Evolutionary conservation across 2,888 invertebrate genomes (phyloP).

Genomic region (Drosophila pullipes): DNA sequence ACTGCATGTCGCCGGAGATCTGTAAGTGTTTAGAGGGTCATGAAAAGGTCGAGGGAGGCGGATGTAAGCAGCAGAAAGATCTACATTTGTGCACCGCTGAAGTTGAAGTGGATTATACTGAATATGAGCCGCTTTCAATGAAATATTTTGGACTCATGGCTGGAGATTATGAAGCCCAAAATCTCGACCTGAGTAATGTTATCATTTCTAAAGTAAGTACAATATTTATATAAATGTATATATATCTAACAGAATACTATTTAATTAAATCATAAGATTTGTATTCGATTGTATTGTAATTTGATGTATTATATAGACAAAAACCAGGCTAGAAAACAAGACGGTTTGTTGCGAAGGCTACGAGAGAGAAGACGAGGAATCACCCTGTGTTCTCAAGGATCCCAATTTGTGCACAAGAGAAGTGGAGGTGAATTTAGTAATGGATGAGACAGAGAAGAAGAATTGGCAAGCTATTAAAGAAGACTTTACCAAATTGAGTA

Average conservation of each 20-base stretch:
- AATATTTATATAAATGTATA: too few relatives aligned
- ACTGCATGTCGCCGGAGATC: conserved; percentile 11
- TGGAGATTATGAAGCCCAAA: not conserved
- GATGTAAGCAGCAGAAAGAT: not conserved
- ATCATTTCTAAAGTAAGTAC: not conserved
- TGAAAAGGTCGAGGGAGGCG: not conserved
- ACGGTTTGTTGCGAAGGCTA: conserved; percentile 46
- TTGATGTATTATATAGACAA: not conserved
- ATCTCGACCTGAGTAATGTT: not conserved
- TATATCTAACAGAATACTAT: not conserved
- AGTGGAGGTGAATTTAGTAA: conserved; percentile 1
- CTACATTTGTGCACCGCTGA: conserved; percentile 12
- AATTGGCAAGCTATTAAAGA: not conserved
- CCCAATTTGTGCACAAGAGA: conserved; percentile 32
- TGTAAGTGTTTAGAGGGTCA: conserved; percentile 12
- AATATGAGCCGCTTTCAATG: too few relatives aligned
- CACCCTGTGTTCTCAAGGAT: conserved; percentile 31
- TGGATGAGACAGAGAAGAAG: not conserved
- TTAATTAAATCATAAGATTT: too few relatives aligned
- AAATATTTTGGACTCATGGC: accelerated
- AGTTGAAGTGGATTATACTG: not conserved
- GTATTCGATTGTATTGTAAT: too few relatives aligned
- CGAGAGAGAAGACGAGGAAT: not conserved
- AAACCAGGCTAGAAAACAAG: not conserved
- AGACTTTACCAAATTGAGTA: conserved; percentile 27